Evolutionary conservation across 2,113 vertebrate species (phyloP), one percentile per base, ranked within the genome.

Genomic region (Otis tarda): DNA sequence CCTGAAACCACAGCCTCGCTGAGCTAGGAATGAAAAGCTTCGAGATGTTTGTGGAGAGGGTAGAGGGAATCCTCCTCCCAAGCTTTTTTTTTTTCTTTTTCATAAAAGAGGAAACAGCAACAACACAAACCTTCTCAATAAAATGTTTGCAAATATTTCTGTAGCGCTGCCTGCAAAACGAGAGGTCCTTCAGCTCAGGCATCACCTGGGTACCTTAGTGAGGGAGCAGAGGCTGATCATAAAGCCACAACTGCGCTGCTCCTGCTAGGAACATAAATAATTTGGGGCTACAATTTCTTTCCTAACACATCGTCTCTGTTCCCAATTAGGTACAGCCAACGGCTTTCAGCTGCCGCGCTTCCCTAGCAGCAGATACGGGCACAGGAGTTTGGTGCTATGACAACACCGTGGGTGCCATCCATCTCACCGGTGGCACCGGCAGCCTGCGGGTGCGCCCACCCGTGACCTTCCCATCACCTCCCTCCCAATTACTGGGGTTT

Each of bases 301-400:
- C 73, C 31, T 14, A 47, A 79, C 2, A 1, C 67, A 6, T 13
- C 8, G 4, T 60, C 57, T 43, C 45, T 87, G 89, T 52, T 96
- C 93, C 63, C 83, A 78, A 31, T 73, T 81, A 84, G 92, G 84
- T 71, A 24, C 4, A 95, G 60, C 56, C 30, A 30, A 13, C 4
- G 53, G 73, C 91, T 83, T 10, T 45, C 27, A 41, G 45, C 52
- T 25, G 86, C 86, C 0, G 27, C 1, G 3, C 55, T 85, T 31
- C 90, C 81, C 68, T 60, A 6, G 63, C 57, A 43, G 47, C 52
- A 35, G 52, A 5, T 7, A 5, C 22, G 61, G 84, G 76, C 73
- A 65, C 73, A n/a, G 78, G 63, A 35, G 41, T 6, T 71, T 49
- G 95, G 84, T 91, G 95, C 94, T 93, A 80, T 90, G 93, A 92